Evolutionary conservation across 2,888 invertebrate genomes (phyloP), one percentile per base, ranked within the genome.

Genomic region (Drosophila pegasa): DNA sequence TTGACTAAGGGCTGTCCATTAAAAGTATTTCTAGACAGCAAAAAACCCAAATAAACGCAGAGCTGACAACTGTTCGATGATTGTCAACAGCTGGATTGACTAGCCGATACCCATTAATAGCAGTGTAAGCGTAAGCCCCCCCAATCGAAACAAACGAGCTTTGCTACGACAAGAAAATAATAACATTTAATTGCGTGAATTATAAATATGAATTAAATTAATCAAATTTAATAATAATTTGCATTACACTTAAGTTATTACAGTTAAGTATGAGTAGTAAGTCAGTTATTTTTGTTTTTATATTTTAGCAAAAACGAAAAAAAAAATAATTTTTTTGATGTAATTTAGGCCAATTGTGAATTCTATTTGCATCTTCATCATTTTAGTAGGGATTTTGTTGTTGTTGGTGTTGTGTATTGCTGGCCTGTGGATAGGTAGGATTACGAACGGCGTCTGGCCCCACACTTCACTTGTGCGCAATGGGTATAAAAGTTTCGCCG

Each of bases 401-500:
- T 22, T 14, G 25, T 20, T 50, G 31, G 55, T 59, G 45, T 62
- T 56, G 56, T 43, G 41, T 37, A 62, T 45, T 35, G 41, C 29
- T 66, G 57, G 65, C 65, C 48, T 50, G 43, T 33, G 38, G 51
- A 20, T 43, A 31, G 25, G 31, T 29, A n/a, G 56, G 56, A 18
- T 16, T 37, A 25, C 37, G 37, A 14, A 41, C 10, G 14, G 41
- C 20, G 40, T 20, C 33, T 16, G 18, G 22, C 6, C 7, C 37
- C 35, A 37, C 43, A 25, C 6, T 69, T 76, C 75, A 92, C 82
- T 92, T 90, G 85, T 92, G 92, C 78, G 92, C 90, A 77, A 92
- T 92, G 81, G 92, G 92, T 88, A 92, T 92, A 91, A 92, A 89
- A 62, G 91, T 92, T 88, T 92, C 92, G 56, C 92, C 92, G 63